A percentile compares a stretch with the other conserved stretches of the same genome.
These are phyloP conservation scores for Pristionchus mayeri DNA, from an alignment of 2,888 invertebrate species.

Conservation along the genomic window DNA sequence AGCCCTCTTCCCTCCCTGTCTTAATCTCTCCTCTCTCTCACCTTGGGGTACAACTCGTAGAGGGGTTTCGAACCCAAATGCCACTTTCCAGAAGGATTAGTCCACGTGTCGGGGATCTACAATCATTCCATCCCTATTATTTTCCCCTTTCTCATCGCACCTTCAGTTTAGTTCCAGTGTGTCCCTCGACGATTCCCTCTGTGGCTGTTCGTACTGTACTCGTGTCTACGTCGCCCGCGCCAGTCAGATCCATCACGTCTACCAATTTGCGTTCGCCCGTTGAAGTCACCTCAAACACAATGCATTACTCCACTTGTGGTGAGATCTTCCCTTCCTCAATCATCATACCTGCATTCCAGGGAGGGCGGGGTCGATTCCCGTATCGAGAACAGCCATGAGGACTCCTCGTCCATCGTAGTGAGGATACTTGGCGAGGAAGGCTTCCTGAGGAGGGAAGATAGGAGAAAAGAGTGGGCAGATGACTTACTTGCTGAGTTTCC, in stretches of 20 bases:
- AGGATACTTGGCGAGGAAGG: conserved; percentile 67
- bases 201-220: conserved; percentile 83
- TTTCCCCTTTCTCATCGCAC: conserved; percentile 78
- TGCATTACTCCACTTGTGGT: conserved; percentile 55
- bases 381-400: conserved; percentile 95
- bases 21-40: conserved; percentile 69
- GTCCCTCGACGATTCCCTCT: conserved; percentile 84
- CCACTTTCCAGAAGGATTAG: conserved; percentile 88
- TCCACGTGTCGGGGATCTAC: conserved; percentile 88
- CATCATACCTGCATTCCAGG: conserved; percentile 87
- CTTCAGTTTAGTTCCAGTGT: conserved; percentile 90
- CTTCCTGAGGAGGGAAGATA: conserved; percentile 52
- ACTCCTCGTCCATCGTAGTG: conserved; percentile 88
- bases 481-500: conserved; percentile 46
- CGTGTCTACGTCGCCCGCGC: conserved; percentile 96
- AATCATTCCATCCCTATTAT: not conserved
- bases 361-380: conserved; percentile 96
- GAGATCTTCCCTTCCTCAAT: not conserved
- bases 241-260: conserved; percentile 94
- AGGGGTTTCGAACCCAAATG: conserved; percentile 90
- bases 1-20: not conserved
- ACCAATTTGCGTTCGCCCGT: conserved; percentile 93
- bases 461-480: not conserved
- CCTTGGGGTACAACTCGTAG: conserved; percentile 89
- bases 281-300: conserved; percentile 83